A percentile compares a stretch with the other conserved stretches of the same genome.
Evolutionary conservation across 1,140 invertebrate species (phyloP).

Genomic region (Drosophila insularis): DNA sequence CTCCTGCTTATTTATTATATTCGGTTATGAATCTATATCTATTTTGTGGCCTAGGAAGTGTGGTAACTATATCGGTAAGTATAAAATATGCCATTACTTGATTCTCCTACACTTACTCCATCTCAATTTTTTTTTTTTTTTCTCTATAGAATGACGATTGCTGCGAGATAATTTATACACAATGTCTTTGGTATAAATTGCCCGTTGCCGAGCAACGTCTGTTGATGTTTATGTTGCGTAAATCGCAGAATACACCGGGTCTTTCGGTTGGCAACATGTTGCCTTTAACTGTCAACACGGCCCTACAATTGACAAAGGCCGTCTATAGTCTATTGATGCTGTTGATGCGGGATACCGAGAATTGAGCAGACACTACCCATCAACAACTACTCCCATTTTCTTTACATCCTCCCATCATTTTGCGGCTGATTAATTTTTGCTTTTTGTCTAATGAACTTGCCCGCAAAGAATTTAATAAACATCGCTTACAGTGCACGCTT

Average conservation of each 20-base stretch:
- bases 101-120: background rate
- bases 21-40: slow-evolving; percentile 22
- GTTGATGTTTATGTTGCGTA: slow-evolving; percentile 26
- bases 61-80: slow-evolving; percentile 18
- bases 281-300: slow-evolving; percentile 54
- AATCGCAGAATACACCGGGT: slow-evolving; percentile 11
- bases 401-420: background rate
- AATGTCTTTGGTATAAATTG: slow-evolving; percentile 31
- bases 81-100: too few species aligned
- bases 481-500: slow-evolving; percentile 45
- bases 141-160: slow-evolving; percentile 23
- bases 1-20: slow-evolving; percentile 15
- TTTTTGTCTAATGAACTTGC: slow-evolving; percentile 78
- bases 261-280: slow-evolving; percentile 28
- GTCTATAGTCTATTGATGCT: slow-evolving; percentile 33
- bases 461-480: slow-evolving; percentile 75
- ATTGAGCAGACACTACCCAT: slow-evolving; percentile 6
- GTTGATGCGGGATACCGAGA: slow-evolving; percentile 17
- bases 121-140: background rate
- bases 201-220: slow-evolving; percentile 14
- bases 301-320: slow-evolving; percentile 50
- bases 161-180: slow-evolving; percentile 18
- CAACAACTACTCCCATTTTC: background rate
- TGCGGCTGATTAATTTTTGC: slow-evolving; percentile 66
- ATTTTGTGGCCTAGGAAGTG: slow-evolving; percentile 22